These are phyloP conservation scores for Episyrphus balteatus DNA, from an alignment of 1,140 invertebrate species.

Conservation along the genomic window DNA sequence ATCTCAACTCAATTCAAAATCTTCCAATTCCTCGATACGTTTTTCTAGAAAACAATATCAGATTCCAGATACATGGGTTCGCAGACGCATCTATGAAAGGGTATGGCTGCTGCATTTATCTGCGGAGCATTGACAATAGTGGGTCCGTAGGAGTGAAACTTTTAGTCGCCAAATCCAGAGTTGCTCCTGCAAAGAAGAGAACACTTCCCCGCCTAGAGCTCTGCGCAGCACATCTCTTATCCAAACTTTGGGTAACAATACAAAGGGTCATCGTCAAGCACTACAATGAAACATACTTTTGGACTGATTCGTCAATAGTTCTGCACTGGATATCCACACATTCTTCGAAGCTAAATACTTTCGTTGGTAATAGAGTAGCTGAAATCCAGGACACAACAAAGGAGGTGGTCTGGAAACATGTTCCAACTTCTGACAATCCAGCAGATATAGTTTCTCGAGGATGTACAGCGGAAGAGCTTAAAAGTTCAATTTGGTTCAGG, in stretches of 20 bases:
- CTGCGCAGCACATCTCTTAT: no score
- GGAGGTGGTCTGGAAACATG: conserved; percentile 17
- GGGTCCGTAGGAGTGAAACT: background rate
- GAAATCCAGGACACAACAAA: conserved; percentile 13
- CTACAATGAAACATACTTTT: background rate
- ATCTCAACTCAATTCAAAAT: background rate
- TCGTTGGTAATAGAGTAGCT: conserved; percentile 16
- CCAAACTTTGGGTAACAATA: no score
- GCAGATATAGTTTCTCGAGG: no score
- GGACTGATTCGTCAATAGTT: background rate
- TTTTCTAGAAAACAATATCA: background rate
- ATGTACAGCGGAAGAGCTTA: no score
- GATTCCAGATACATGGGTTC: background rate
- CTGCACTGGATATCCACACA: conserved; percentile 2
- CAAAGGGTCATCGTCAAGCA: no score
- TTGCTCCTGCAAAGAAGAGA: background rate
- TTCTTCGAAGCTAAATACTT: conserved; percentile 11
- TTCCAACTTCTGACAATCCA: no score
- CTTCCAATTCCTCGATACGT: background rate
- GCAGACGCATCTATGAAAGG: background rate
- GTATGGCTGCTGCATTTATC: conserved; percentile 4
- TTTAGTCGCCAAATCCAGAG: conserved; percentile 1
- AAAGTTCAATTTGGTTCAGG: no score
- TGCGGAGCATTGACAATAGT: background rate
- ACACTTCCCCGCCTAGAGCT: no score